These are phyloP conservation scores for Agrotis ipsilon DNA, from an alignment of 2,888 invertebrate species.

Conservation along the genomic window DNA sequence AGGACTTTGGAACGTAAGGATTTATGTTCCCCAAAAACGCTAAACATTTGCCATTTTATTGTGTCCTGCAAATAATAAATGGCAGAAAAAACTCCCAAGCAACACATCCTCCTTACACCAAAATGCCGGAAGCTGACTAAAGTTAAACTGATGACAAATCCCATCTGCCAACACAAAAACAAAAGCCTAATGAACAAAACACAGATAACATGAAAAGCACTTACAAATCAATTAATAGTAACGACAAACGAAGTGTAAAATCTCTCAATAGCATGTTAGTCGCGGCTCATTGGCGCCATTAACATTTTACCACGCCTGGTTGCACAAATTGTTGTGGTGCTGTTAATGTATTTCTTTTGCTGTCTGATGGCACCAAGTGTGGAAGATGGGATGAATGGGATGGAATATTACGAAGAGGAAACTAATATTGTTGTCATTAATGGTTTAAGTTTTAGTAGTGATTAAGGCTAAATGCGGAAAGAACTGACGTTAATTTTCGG, in stretches of 20 bases:
- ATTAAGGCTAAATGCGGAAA: neutral
- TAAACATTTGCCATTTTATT: no score
- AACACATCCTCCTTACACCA: no score
- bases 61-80: no score
- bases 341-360: constrained; percentile 45
- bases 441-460: neutral
- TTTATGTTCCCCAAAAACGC: no score
- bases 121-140: neutral
- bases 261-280: constrained; percentile 64
- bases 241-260: constrained; percentile 56
- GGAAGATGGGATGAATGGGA: constrained; percentile 12
- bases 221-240: constrained; percentile 56
- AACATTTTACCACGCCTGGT: constrained; percentile 59
- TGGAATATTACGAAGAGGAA: constrained; percentile 25
- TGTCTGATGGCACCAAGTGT: constrained; percentile 4
- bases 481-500: no score
- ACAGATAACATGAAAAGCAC: constrained; percentile 16
- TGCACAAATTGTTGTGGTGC: constrained; percentile 53
- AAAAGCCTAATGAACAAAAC: constrained; percentile 8
- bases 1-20: no score
- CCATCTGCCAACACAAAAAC: neutral
- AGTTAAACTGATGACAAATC: constrained; percentile 12
- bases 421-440: neutral
- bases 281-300: constrained; percentile 64
- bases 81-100: no score